Base-by-base conservation (phyloP, 1,140 invertebrate genomes). In the Zophobas atratus region DNA sequence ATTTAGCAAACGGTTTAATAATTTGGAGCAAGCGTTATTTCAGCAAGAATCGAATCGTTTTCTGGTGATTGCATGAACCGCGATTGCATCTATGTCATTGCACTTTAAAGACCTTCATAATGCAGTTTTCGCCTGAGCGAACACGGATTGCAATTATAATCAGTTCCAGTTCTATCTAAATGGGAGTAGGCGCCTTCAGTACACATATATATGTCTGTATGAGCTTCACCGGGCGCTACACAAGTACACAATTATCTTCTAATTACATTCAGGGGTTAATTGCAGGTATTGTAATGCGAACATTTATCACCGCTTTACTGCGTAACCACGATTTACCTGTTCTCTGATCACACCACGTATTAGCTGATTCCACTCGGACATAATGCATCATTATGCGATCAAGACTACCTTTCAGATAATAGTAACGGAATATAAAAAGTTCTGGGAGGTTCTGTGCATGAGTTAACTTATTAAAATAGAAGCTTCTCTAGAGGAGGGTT, bases 251-350 rank as follows among this genome's bases (percentile, higher is more conserved):
- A 77, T 77, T 77, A 77, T 77, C 67, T 70, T 77, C 76, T 72
- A 77, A 77, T 77, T 77, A 77, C 76, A 57, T 77, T 77, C 71
- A 55, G 39, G 76, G 53, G 55, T 77, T 77, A 77, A 77, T 77
- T 73, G 76, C 76, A 77, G 60, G 53, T 72, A 77, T 77, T 77
- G 76, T 77, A 77, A 77, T 72, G 67, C 35, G 53, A 36, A 77
- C 76, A 77, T 77, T 57, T 72, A 77, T 77, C 70, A 48, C 76
- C 56, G 60, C 60, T 67, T 67, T 67, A 46, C 38, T 32, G 60
- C 39, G 41, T 39, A 8, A 41, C 60, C 60, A 39, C 60, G 43
- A 67, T 43, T 67, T 67, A 67, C 60, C 60, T 67, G 60, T 67
- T 67, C 60, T 46, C 60, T 67, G 60, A 67, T 67, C 60, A 67